Conservation (phyloP, 2,888 invertebrate genomes). For the Sepioteuthis lessoniana region DNA sequence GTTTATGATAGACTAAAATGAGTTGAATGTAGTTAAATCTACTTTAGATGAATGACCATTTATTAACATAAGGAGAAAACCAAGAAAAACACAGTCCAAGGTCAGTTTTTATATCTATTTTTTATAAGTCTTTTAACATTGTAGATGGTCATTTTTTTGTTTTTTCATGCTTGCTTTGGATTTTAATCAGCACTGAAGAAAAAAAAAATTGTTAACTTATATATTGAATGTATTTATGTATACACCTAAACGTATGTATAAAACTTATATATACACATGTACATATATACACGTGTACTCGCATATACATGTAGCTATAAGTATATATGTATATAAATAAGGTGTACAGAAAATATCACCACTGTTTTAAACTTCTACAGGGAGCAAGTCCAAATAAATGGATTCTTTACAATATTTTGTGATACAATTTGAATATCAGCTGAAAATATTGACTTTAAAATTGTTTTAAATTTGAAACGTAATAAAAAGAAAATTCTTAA, state of each 20-base stretch:
- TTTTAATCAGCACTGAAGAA: background rate
- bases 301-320: background rate
- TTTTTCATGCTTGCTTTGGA: background rate
- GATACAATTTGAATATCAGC: background rate
- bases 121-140: slow-evolving; percentile 6
- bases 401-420: background rate
- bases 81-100: background rate
- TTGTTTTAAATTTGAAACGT: background rate
- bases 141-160: background rate
- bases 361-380: background rate
- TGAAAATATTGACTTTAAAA: background rate
- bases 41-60: background rate
- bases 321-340: background rate
- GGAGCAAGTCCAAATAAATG: background rate
- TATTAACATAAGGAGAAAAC: background rate
- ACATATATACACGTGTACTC: background rate
- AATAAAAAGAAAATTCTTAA: background rate
- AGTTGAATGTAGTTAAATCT: background rate
- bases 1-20: background rate
- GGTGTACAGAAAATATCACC: background rate
- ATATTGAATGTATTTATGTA: background rate
- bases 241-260: background rate
- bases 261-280: no score
- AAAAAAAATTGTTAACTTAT: background rate
- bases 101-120: slow-evolving; percentile 12